These are phyloP conservation scores for Noturus placidus DNA, from an alignment of 2,113 vertebrate species.

Conservation along the genomic window DNA sequence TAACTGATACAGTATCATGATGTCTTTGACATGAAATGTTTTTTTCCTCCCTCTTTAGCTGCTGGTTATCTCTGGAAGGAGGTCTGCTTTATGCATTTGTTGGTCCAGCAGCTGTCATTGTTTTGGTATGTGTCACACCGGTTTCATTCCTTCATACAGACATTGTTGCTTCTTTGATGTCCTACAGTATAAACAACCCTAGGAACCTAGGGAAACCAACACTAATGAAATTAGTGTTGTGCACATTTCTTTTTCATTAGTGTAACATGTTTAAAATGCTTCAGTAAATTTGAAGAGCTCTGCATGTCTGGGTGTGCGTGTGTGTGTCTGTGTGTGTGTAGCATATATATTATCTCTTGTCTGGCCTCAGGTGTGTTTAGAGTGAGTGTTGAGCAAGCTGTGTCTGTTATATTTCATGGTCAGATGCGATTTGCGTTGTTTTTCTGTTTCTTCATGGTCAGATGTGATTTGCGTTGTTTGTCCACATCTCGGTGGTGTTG, in stretches of 20 bases:
- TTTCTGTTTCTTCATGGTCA: slow-evolving; percentile 52
- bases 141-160: background rate
- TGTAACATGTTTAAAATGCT: slow-evolving; percentile 36
- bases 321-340: slow-evolving; percentile 11
- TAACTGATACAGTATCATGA: background rate
- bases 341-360: background rate
- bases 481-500: slow-evolving; percentile 56
- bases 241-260: slow-evolving; percentile 20
- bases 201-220: background rate
- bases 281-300: slow-evolving; percentile 29
- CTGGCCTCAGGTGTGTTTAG: slow-evolving; percentile 41
- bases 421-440: slow-evolving; percentile 52
- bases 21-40: background rate
- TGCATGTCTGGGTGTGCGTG: background rate
- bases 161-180: slow-evolving; percentile 15
- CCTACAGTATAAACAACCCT: background rate
- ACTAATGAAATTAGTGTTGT: slow-evolving; percentile 37
- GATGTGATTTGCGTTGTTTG: slow-evolving; percentile 52
- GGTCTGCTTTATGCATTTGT: slow-evolving; percentile 85
- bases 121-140: slow-evolving; percentile 56
- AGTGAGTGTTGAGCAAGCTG: background rate
- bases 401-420: slow-evolving; percentile 46
- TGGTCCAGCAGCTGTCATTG: slow-evolving; percentile 83
- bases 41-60: slow-evolving; percentile 62
- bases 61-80: slow-evolving; percentile 85